Evolutionary conservation across 1,140 invertebrate species (phyloP).

Genomic region (Liolophura sinensis): DNA sequence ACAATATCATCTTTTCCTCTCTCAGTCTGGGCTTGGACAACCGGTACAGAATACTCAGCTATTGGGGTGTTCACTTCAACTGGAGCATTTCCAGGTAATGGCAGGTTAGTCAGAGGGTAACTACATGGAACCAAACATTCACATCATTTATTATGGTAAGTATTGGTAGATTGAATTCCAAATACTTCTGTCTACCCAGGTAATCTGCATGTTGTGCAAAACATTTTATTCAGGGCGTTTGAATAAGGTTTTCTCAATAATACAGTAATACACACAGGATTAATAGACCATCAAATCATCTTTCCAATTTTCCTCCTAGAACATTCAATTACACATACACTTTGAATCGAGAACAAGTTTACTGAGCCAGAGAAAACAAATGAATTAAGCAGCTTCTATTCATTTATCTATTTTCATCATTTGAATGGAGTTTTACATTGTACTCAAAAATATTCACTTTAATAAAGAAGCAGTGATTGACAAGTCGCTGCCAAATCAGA

Average conservation of each 20-base stretch:
- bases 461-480: too few relatives aligned
- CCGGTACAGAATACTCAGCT: conserved; percentile 43
- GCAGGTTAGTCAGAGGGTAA: conserved; percentile 78
- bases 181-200: neutral
- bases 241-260: neutral
- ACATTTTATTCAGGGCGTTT: neutral
- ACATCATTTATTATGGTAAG: conserved; percentile 3
- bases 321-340: neutral
- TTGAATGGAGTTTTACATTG: too few relatives aligned
- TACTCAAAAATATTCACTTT: too few relatives aligned
- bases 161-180: neutral
- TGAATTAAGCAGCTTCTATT: too few relatives aligned
- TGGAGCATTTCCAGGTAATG: conserved; percentile 80
- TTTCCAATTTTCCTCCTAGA: neutral
- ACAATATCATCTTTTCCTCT: conserved; percentile 28
- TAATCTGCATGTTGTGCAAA: neutral
- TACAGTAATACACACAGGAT: too few relatives aligned
- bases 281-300: too few relatives aligned
- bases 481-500: too few relatives aligned
- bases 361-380: too few relatives aligned
- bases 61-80: conserved; percentile 64
- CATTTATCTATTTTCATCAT: too few relatives aligned
- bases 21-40: conserved; percentile 1
- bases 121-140: conserved; percentile 54
- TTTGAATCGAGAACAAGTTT: neutral